A percentile compares a stretch with the other conserved stretches of the same genome.
Conservation (phyloP, 2,888 invertebrate genomes). For the Coenonympha glycerion region DNA sequence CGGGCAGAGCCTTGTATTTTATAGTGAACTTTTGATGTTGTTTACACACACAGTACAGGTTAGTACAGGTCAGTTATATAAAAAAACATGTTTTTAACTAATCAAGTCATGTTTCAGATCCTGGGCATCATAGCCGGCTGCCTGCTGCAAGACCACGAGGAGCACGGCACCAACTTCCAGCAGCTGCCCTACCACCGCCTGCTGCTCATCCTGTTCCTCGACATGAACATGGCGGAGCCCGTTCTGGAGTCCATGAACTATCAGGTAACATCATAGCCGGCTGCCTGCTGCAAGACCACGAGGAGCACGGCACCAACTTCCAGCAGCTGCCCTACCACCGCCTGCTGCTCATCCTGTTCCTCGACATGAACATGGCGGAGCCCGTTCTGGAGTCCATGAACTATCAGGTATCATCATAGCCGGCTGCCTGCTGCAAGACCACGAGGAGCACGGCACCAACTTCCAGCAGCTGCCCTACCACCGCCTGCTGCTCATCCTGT, state of each 20-base stretch:
- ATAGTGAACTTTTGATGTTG: too few species aligned
- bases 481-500: slow-evolving; percentile 95
- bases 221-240: slow-evolving; percentile 94
- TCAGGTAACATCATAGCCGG: slow-evolving; percentile 91
- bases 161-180: slow-evolving; percentile 92
- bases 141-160: slow-evolving; percentile 96
- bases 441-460: slow-evolving; percentile 90
- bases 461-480: slow-evolving; percentile 99
- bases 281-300: slow-evolving; percentile 96
- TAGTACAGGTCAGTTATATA: too few species aligned
- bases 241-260: slow-evolving; percentile 96
- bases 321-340: slow-evolving; percentile 99
- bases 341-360: slow-evolving; percentile 95
- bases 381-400: slow-evolving; percentile 95
- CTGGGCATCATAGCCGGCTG: slow-evolving; percentile 97
- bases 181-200: slow-evolving; percentile 98
- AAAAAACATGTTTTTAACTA: too few species aligned
- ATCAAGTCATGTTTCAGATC: too few species aligned
- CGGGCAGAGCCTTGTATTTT: too few species aligned
- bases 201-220: slow-evolving; percentile 96
- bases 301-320: slow-evolving; percentile 90
- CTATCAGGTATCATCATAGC: slow-evolving; percentile 90
- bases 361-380: slow-evolving; percentile 96
- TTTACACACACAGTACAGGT: too few species aligned
- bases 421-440: slow-evolving; percentile 96